A percentile compares a stretch with the other conserved stretches of the same genome.
Conservation (phyloP, 2,113 vertebrate genomes). For the Bubalus kerabau region DNA sequence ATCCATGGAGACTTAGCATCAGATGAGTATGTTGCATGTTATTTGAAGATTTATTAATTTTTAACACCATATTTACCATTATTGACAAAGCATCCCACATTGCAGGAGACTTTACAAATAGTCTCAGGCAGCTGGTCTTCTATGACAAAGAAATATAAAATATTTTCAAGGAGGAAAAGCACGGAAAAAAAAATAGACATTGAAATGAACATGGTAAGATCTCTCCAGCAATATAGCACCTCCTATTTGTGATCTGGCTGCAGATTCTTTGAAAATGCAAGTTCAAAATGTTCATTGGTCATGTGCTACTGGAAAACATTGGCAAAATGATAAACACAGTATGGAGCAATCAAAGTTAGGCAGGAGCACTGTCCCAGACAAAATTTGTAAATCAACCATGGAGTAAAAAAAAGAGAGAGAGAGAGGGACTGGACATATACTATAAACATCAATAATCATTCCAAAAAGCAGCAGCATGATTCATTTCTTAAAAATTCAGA, state of each 20-base stretch:
- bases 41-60: background rate
- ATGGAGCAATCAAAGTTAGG: background rate
- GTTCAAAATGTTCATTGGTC: background rate
- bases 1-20: background rate
- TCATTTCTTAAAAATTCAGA: background rate
- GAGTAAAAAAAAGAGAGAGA: background rate
- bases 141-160: background rate
- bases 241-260: background rate
- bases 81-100: background rate
- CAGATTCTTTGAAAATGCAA: background rate
- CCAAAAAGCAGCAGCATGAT: background rate
- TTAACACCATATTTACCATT: background rate
- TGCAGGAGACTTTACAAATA: background rate
- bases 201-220: background rate
- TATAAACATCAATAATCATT: background rate
- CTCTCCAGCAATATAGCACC: background rate
- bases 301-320: background rate
- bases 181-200: rapidly evolving
- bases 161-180: background rate
- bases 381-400: background rate
- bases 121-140: background rate
- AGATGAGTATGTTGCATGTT: background rate
- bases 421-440: rapidly evolving
- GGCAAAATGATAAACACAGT: background rate
- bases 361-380: background rate